Base-by-base conservation (phyloP, 2,888 invertebrate species). In the Philopedon plagiatum region DNA sequence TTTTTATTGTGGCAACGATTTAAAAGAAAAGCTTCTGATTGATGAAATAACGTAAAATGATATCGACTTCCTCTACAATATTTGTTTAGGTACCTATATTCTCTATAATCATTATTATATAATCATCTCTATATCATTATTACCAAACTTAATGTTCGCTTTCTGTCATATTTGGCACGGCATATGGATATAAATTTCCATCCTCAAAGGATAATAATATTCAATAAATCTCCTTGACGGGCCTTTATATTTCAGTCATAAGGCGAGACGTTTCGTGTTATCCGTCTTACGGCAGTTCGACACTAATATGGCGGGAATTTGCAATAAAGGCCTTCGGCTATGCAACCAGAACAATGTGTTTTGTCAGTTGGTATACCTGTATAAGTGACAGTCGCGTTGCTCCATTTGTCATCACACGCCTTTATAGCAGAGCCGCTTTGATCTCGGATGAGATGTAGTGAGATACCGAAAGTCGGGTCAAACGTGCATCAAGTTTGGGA, bases 241-340 rank as follows among this genome's bases (percentile, higher is more conserved):
- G 49, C 64, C 46, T 71, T 71, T 61, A 71, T 71, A 71, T 64
- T 64, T 71, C 64, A 44, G 46, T 49, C 60, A 71, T 58, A 64
- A 71, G 64, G 64, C 58, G 71, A 60, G 56, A 26, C 61, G 60
- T 34, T 46, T 49, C 32, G 39, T 51, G 58, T 66, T 58, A 71
- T 71, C 64, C 60, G 56, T 70, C 69, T 70, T 70, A 32, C 26
- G 57, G 51, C 32, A 15, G 32, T 51, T 64, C 64, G 71, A 71
- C 64, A 71, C 58, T 71, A 71, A 71, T 71, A 71, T 71, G 71
- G 58, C 57, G 71, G 60, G 71, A 71, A 71, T 71, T 71, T 49
- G 64, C 71, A 71, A 71, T 71, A 71, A 64, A 58, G 63, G 71
- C 51, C 71, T 46, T 9, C 51, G 23, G 29, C 63, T 34, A 41